Percentiles rank a stretch among this genome's conserved stretches.
Evolutionary conservation across 2,888 invertebrate species (phyloP).

Genomic region (Spodoptera exigua): DNA sequence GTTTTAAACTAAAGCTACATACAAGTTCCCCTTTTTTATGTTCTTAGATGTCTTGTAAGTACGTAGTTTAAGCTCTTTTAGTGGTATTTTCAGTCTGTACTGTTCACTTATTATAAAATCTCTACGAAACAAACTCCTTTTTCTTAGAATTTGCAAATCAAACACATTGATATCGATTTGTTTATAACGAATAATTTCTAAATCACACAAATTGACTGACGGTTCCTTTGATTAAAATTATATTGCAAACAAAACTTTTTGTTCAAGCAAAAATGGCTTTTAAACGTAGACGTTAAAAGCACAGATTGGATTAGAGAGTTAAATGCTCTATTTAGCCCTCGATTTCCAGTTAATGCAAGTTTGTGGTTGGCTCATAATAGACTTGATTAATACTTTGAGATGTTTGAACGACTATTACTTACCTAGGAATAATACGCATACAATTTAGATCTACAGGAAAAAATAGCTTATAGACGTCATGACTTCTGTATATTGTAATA

Average conservation of each 20-base stretch:
- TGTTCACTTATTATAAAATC: no score
- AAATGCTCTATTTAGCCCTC: constrained; percentile 59
- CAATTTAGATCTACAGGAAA: neutral
- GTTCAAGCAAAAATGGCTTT: constrained; percentile 21
- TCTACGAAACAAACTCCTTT: no score
- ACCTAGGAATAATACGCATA: neutral
- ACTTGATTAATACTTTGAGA: constrained; percentile 64
- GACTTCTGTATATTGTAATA: no score
- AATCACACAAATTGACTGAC: no score
- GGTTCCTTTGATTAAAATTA: neutral
- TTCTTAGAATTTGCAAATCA: neutral
- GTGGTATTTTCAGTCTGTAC: neutral
- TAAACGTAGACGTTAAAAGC: constrained; percentile 22
- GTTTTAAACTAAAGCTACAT: constrained; percentile 10
- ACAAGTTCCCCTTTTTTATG: constrained; percentile 7
- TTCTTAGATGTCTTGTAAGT: constrained; percentile 3
- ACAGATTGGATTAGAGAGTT: constrained; percentile 50
- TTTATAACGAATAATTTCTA: no score
- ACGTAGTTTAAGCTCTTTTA: neutral
- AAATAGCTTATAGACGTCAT: no score
- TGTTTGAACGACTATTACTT: constrained; percentile 32
- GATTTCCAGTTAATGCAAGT: constrained; percentile 56
- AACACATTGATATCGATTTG: neutral
- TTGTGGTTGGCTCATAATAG: constrained; percentile 64
- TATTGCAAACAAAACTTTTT: neutral